Evolutionary conservation across 2,888 invertebrate genomes (phyloP).

Genomic region (Cephus runcator): DNA sequence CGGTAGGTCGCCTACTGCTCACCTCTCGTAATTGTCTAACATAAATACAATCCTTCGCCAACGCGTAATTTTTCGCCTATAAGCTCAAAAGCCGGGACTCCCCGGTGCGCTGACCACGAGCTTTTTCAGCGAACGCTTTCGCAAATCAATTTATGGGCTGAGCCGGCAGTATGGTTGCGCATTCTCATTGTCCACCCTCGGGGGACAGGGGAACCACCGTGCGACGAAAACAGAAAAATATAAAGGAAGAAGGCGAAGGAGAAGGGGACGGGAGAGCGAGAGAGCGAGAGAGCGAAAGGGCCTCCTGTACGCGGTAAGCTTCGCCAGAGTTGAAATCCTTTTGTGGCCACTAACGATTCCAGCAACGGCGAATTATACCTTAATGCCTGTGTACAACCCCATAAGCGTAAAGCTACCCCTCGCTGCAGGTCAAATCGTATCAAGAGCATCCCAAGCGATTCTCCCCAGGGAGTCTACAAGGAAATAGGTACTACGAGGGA

Average conservation of each 20-base stretch:
- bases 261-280: too few species aligned
- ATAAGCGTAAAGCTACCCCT: not conserved
- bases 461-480: not conserved
- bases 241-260: too few species aligned
- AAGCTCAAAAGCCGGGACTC: slow-evolving; percentile 58
- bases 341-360: slow-evolving; percentile 58
- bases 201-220: too few species aligned
- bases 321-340: slow-evolving; percentile 57
- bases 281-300: too few species aligned
- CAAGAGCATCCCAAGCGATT: not conserved
- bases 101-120: slow-evolving; percentile 25
- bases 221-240: not conserved
- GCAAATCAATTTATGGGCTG: slow-evolving; percentile 65
- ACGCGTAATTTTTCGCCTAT: slow-evolving; percentile 60
- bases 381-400: slow-evolving; percentile 46
- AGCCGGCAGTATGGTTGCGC: slow-evolving; percentile 33
- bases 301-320: slow-evolving; percentile 33
- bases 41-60: slow-evolving; percentile 61
- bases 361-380: slow-evolving; percentile 60
- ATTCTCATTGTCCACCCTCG: slow-evolving; percentile 57
- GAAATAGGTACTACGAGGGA: too few species aligned
- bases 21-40: slow-evolving; percentile 56
- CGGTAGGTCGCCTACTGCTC: too few species aligned
- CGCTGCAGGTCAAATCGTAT: not conserved
- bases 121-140: slow-evolving; percentile 58